Evolutionary conservation across 2,888 invertebrate genomes (phyloP).

Genomic region (Augiades crinisus): DNA sequence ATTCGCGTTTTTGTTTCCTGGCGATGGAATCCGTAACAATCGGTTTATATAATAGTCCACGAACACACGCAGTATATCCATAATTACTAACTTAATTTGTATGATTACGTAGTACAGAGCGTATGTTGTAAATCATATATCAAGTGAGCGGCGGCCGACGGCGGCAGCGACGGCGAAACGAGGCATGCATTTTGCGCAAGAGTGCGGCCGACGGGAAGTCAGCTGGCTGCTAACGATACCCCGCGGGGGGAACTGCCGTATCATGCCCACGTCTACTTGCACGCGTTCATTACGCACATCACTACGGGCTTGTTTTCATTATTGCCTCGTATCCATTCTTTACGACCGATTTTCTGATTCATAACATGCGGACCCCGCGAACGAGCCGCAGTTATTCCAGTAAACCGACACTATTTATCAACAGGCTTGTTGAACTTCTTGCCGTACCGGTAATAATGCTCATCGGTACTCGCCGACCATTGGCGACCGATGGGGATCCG

Average conservation of each 20-base stretch:
- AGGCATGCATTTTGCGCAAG: constrained; percentile 50
- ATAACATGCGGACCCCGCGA: constrained; percentile 48
- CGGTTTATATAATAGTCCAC: constrained; percentile 18
- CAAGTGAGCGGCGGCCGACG: constrained; percentile 27
- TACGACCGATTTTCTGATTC: constrained; percentile 49
- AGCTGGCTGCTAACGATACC: constrained; percentile 47
- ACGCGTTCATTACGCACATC: constrained; percentile 28
- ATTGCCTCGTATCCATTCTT: constrained; percentile 46
- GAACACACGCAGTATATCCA: constrained; percentile 12
- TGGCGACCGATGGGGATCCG: constrained; percentile 37
- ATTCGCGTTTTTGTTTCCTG: constrained; percentile 25
- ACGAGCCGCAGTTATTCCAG: constrained; percentile 45
- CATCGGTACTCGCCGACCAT: constrained; percentile 50
- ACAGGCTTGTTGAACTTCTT: constrained; percentile 51
- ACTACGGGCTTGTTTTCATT: constrained; percentile 45
- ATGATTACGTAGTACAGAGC: constrained; percentile 26
- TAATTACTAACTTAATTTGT: constrained; percentile 25
- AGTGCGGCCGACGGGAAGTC: constrained; percentile 57
- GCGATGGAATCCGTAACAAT: constrained; percentile 4
- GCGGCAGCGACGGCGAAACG: constrained; percentile 37
- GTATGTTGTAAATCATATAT: constrained; percentile 27
- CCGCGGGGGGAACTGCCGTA: constrained; percentile 28
- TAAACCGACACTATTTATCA: constrained; percentile 76
- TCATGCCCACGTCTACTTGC: constrained; percentile 25
- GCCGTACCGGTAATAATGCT: constrained; percentile 26